These are phyloP conservation scores for Asbolus verrucosus DNA, from an alignment of 1,140 invertebrate genomes.

Conservation along the genomic window DNA sequence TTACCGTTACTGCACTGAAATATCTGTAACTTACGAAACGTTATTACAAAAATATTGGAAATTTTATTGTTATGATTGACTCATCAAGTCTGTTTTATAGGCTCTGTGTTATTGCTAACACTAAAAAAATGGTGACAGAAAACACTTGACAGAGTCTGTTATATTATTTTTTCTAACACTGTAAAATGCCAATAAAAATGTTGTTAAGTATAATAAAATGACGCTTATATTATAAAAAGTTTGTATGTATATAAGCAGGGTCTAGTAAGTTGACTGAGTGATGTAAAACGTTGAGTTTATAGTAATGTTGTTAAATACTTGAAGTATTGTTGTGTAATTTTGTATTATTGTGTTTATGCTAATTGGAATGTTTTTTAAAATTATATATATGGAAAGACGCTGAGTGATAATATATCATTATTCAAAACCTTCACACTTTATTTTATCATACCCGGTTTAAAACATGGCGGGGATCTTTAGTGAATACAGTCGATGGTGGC, in stretches of 20 bases:
- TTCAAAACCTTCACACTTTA: neutral
- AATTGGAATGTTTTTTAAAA: conserved; percentile 38
- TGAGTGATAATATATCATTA: conserved; percentile 38
- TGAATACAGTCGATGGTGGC: too few species aligned
- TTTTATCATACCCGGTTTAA: too few species aligned
- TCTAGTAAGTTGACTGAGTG: conserved; percentile 34
- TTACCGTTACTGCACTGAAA: conserved; percentile 23
- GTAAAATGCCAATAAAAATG: conserved; percentile 25
- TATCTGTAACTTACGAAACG: conserved; percentile 24
- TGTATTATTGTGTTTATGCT: conserved; percentile 36
- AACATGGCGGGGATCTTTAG: too few species aligned
- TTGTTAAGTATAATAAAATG: conserved; percentile 35
- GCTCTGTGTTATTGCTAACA: conserved; percentile 13
- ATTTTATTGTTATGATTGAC: conserved; percentile 21
- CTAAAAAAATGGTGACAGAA: neutral
- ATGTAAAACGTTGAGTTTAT: conserved; percentile 28
- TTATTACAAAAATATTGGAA: conserved; percentile 12
- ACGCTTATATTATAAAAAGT: conserved; percentile 33
- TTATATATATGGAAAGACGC: conserved; percentile 35
- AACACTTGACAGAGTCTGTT: conserved; percentile 12
- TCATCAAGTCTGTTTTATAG: neutral
- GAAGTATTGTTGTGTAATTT: conserved; percentile 37
- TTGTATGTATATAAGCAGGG: conserved; percentile 39
- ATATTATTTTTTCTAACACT: conserved; percentile 12
- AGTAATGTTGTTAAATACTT: conserved; percentile 29